A percentile compares a stretch with the other conserved stretches of the same genome.
phyloP scores from a whole-genome alignment of 1,140 invertebrate species.

The Leptinotarsa lineolata region DNA sequence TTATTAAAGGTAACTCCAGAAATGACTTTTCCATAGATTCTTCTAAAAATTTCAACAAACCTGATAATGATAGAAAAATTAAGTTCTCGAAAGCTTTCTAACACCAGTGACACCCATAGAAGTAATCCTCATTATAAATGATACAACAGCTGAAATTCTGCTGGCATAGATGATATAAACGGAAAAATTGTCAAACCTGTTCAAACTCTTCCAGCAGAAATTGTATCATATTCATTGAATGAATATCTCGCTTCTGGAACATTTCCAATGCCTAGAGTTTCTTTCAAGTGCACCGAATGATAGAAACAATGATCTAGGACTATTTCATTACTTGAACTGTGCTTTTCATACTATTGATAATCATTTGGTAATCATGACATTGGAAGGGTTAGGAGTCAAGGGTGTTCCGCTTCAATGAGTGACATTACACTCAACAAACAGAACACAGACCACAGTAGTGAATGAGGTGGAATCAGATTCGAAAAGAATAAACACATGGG shows the following conservation, averaged over 20 bases:
- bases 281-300: not conserved
- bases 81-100: not conserved
- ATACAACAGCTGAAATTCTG: conserved; percentile 9
- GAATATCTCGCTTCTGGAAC: not conserved
- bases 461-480: not conserved
- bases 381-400: not conserved
- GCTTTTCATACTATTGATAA: not conserved
- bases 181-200: not conserved
- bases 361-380: not conserved
- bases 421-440: not conserved
- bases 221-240: conserved; percentile 3
- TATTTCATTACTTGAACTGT: not conserved
- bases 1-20: not conserved
- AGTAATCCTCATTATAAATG: conserved; percentile 15
- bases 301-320: not conserved
- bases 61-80: not conserved
- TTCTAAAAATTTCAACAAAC: conserved; percentile 4
- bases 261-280: not conserved
- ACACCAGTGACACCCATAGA: conserved; percentile 8
- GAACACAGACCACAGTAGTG: not conserved
- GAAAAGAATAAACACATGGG: not conserved
- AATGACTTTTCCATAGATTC: not conserved
- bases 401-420: not conserved
- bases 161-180: not conserved
- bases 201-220: not conserved